Percentiles rank a stretch among this genome's conserved stretches.
Evolutionary conservation across 2,888 invertebrate species (phyloP).

Genomic region (Tenthredo notha): DNA sequence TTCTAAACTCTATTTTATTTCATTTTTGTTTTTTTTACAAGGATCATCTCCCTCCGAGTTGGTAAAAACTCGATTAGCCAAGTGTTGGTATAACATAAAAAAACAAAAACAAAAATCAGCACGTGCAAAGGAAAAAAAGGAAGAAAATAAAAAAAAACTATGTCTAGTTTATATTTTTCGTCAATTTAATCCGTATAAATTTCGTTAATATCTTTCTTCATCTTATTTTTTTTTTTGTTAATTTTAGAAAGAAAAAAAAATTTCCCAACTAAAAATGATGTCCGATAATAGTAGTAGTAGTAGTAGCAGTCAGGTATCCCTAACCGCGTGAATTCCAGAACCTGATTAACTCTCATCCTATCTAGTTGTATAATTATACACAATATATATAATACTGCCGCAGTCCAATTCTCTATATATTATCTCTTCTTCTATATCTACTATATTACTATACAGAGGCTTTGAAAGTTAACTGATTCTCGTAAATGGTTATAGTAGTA

Average conservation of each 20-base stretch:
- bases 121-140: neutral
- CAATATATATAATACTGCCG: neutral
- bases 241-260: no score
- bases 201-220: neutral
- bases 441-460: neutral
- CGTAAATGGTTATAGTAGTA: conserved; percentile 18
- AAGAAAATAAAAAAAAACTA: neutral
- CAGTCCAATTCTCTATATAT: neutral
- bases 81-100: neutral
- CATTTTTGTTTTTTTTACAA: neutral
- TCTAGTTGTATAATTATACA: neutral
- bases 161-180: neutral
- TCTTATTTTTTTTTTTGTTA: neutral
- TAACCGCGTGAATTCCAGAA: neutral
- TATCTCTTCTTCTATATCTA: neutral
- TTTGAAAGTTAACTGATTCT: conserved; percentile 12
- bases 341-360: conserved; percentile 9
- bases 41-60: neutral
- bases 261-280: neutral
- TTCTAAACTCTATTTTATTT: neutral
- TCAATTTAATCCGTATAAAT: neutral
- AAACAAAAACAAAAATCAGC: neutral
- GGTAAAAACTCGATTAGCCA: neutral
- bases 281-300: neutral
- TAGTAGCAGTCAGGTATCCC: neutral